Conservation (phyloP, 2,113 vertebrate genomes). For the Perca flavescens region DNA sequence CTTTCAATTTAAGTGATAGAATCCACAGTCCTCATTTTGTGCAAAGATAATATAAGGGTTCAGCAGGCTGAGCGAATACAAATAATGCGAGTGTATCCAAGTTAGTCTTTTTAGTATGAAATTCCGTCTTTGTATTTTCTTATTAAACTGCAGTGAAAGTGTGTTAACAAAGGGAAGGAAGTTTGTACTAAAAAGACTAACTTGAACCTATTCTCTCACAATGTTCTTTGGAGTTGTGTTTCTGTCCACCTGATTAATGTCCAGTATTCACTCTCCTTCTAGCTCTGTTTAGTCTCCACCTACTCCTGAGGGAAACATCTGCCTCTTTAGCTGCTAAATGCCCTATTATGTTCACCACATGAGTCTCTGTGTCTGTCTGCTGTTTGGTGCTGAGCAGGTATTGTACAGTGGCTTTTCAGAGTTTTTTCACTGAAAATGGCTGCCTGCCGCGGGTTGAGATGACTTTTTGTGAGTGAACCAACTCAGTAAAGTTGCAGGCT, state of each 20-base stretch:
- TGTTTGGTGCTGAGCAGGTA: background rate
- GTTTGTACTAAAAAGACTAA: background rate
- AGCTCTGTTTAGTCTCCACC: no score
- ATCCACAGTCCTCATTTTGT: background rate
- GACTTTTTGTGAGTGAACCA: no score
- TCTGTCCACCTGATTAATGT: background rate
- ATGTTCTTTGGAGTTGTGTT: background rate
- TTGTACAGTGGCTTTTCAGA: no score
- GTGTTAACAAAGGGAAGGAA: background rate
- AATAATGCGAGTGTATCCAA: background rate
- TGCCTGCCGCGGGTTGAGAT: no score
- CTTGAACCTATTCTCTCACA: background rate
- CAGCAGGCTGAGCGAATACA: background rate
- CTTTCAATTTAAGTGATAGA: background rate
- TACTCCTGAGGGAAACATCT: background rate
- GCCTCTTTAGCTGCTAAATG: background rate
- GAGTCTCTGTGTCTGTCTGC: background rate
- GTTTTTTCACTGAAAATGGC: no score
- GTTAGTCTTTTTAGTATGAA: background rate
- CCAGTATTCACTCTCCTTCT: no score
- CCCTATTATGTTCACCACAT: background rate
- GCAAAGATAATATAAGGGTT: background rate
- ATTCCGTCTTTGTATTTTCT: background rate
- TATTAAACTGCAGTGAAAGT: background rate
- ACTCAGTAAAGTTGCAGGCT: no score